Evolutionary conservation across 2,113 vertebrate species (phyloP).

Genomic region (Odocoileus hemionus): DNA sequence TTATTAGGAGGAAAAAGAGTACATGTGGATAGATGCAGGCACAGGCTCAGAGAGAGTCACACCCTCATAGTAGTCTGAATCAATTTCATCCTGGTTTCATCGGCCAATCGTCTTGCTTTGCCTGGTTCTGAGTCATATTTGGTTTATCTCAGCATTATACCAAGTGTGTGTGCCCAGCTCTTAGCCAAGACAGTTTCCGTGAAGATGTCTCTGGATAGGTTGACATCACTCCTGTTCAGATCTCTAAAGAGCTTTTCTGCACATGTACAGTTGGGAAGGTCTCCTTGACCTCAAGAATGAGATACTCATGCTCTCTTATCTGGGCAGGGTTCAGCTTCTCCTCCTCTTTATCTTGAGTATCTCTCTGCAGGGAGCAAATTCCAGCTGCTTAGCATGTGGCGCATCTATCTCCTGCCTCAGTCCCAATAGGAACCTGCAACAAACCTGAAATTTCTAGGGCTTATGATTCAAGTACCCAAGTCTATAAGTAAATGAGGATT

Average conservation of each 20-base stretch:
- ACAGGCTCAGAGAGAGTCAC: not conserved
- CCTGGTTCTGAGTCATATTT: not conserved
- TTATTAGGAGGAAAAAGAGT: not conserved
- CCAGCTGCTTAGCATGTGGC: not conserved
- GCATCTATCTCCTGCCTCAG: not conserved
- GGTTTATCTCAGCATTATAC: not conserved
- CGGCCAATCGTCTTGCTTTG: not conserved
- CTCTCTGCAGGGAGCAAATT: not conserved
- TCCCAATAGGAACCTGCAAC: not conserved
- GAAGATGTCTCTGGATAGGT: not conserved
- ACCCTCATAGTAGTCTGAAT: not conserved
- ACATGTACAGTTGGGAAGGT: not conserved
- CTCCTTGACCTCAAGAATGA: not conserved
- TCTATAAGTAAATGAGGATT: not conserved
- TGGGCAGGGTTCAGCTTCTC: not conserved
- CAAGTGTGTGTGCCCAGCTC: not conserved
- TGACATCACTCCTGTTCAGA: not conserved
- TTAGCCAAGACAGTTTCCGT: not conserved
- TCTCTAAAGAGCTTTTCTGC: not conserved
- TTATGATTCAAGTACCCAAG: not conserved
- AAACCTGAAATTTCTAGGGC: not conserved
- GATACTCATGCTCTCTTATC: not conserved
- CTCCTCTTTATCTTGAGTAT: not conserved
- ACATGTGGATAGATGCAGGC: not conserved
- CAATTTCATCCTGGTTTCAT: rapidly evolving